These are phyloP conservation scores for Cyclophora punctaria DNA, from an alignment of 2,888 invertebrate genomes.

Conservation along the genomic window DNA sequence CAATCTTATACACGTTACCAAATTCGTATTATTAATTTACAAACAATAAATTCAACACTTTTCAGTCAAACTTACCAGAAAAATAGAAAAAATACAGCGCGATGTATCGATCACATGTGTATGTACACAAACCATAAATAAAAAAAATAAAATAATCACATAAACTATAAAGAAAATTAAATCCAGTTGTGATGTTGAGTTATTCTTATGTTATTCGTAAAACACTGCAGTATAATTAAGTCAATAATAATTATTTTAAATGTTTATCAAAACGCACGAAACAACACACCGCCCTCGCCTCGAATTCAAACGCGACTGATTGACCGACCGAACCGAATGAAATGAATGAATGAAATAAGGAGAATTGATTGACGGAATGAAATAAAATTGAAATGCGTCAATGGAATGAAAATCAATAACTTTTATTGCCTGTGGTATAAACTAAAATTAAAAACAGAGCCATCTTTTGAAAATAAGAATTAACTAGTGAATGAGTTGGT, in stretches of 20 bases:
- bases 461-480: neutral
- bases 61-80: slow-evolving; percentile 63
- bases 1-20: slow-evolving; percentile 11
- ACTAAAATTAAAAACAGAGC: slow-evolving; percentile 17
- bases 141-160: slow-evolving; percentile 15
- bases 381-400: too few relatives aligned
- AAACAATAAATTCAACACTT: slow-evolving; percentile 22
- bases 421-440: neutral
- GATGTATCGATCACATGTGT: slow-evolving; percentile 64
- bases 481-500: too few relatives aligned
- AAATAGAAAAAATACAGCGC: slow-evolving; percentile 33
- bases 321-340: slow-evolving; percentile 21
- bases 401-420: too few relatives aligned
- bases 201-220: neutral
- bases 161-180: neutral
- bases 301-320: slow-evolving; percentile 33
- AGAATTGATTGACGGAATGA: too few relatives aligned
- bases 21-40: slow-evolving; percentile 12
- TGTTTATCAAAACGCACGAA: slow-evolving; percentile 6
- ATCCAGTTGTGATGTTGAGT: neutral
- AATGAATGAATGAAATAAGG: slow-evolving; percentile 22
- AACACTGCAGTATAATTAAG: neutral
- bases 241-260: neutral
- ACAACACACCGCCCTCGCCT: slow-evolving; percentile 19
- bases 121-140: slow-evolving; percentile 45